Percentiles rank a stretch among this genome's conserved stretches.
These are phyloP conservation scores for Lynx canadensis DNA, from an alignment of 2,113 vertebrate genomes.

Conservation along the genomic window DNA sequence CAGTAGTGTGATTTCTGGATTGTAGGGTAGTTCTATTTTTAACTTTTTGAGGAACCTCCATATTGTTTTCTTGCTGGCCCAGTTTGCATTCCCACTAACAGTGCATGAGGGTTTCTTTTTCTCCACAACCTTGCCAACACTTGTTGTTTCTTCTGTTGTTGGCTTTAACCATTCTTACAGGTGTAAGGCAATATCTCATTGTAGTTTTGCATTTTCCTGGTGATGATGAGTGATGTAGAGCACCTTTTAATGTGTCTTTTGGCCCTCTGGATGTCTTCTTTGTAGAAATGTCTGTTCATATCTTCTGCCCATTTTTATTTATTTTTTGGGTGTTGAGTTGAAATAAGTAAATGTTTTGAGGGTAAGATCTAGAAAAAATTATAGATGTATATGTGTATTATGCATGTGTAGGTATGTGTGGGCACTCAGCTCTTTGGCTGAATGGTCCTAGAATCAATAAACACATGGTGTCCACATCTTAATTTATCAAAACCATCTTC, in stretches of 20 bases:
- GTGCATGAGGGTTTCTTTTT: not conserved
- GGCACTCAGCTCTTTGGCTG: not conserved
- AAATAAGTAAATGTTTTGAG: not conserved
- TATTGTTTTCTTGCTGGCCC: not conserved
- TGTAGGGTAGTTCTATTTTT: not conserved
- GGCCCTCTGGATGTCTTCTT: not conserved
- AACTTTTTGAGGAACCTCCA: not conserved
- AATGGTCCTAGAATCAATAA: not conserved
- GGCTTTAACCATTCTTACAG: not conserved
- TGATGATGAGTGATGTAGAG: not conserved
- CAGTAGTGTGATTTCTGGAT: not conserved
- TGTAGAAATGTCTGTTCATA: not conserved
- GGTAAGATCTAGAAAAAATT: not conserved
- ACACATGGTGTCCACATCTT: not conserved
- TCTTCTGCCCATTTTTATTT: not conserved
- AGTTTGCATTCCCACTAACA: not conserved
- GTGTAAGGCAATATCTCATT: not conserved
- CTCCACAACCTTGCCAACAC: not conserved
- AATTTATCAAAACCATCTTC: not conserved
- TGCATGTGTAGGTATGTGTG: fast-evolving
- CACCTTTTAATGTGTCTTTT: not conserved
- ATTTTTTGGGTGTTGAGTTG: not conserved
- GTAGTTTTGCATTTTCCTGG: not conserved
- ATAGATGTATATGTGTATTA: not conserved
- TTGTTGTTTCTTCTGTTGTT: not conserved